Evolutionary conservation across 64 coral and sea anemone species (phyloP).

Genomic region (Pocillopora verrucosa): DNA sequence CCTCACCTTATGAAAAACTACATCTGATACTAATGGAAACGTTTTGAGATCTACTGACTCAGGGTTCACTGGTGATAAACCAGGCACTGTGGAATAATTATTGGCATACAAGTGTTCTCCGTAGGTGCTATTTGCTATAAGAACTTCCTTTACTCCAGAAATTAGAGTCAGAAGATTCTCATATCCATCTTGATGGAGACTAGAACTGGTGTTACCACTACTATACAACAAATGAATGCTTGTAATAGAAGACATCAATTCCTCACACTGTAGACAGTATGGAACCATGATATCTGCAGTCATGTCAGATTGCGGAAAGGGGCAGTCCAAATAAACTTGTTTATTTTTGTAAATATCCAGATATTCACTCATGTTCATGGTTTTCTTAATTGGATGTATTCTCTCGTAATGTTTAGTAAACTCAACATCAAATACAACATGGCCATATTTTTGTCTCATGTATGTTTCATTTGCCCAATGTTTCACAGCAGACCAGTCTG

Average conservation of each 20-base stretch:
- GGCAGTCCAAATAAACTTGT: constrained; percentile 62
- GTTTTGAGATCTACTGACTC: constrained; percentile 60
- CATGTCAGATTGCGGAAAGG: constrained; percentile 52
- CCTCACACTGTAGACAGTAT: constrained; percentile 60
- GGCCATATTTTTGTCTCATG: constrained; percentile 48
- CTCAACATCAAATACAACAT: constrained; percentile 43
- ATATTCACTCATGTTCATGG: constrained; percentile 53
- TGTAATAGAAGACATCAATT: constrained; percentile 5
- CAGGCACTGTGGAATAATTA: constrained; percentile 19
- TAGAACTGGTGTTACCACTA: constrained; percentile 56
- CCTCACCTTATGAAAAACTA: constrained; percentile 62
- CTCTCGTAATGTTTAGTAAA: constrained; percentile 58
- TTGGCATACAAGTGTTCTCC: constrained; percentile 37
- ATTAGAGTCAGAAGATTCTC: constrained; percentile 58
- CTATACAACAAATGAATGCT: constrained; percentile 64
- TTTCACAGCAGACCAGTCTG: constrained; percentile 48
- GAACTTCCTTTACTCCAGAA: constrained; percentile 63
- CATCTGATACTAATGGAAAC: constrained; percentile 42
- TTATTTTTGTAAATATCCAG: constrained; percentile 58
- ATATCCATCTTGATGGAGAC: constrained; percentile 62
- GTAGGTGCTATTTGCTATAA: constrained; percentile 8
- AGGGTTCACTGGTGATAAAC: constrained; percentile 48
- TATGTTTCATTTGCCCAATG: constrained; percentile 63
- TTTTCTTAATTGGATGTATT: constrained; percentile 50
- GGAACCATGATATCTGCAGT: constrained; percentile 54